These are phyloP conservation scores for Nomada ruficornis DNA, from an alignment of 2,888 invertebrate genomes.

Conservation along the genomic window DNA sequence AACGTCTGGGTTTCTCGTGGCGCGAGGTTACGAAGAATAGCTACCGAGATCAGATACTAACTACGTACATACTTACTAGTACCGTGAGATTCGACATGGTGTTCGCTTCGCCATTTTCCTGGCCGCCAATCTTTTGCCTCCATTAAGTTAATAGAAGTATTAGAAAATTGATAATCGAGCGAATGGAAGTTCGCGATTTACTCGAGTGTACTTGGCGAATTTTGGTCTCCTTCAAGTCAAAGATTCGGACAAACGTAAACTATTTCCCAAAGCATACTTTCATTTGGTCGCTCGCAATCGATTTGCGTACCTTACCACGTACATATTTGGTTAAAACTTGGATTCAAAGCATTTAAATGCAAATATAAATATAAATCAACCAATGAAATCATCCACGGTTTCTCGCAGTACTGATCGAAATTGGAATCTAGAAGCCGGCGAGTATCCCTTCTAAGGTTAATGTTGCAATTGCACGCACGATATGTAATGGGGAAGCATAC, in stretches of 20 bases:
- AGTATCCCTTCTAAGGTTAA: slow-evolving; percentile 31
- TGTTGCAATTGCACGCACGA: slow-evolving; percentile 38
- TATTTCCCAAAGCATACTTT: neutral
- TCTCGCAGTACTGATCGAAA: slow-evolving; percentile 12
- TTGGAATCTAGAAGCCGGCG: slow-evolving; percentile 8
- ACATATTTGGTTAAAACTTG: no score
- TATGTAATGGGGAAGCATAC: slow-evolving; percentile 26
- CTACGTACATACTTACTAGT: slow-evolving; percentile 30
- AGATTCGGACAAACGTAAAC: neutral
- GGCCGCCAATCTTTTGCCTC: neutral
- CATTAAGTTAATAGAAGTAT: slow-evolving; percentile 16
- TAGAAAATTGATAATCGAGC: slow-evolving; percentile 15
- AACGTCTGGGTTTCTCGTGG: slow-evolving; percentile 41
- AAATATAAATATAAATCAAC: slow-evolving; percentile 16
- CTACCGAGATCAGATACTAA: slow-evolving; percentile 32
- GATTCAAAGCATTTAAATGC: neutral
- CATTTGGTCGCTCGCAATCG: no score
- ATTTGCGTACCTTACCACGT: no score
- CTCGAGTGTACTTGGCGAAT: neutral
- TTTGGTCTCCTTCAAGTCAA: slow-evolving; percentile 5
- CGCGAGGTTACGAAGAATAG: slow-evolving; percentile 40
- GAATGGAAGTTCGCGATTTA: neutral
- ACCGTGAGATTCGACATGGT: slow-evolving; percentile 42
- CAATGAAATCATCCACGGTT: neutral
- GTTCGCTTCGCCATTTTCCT: slow-evolving; percentile 8